Evolutionary conservation across 2,888 invertebrate genomes (phyloP), one percentile per base, ranked within the genome.

Genomic region (Drosophila anomelani): DNA sequence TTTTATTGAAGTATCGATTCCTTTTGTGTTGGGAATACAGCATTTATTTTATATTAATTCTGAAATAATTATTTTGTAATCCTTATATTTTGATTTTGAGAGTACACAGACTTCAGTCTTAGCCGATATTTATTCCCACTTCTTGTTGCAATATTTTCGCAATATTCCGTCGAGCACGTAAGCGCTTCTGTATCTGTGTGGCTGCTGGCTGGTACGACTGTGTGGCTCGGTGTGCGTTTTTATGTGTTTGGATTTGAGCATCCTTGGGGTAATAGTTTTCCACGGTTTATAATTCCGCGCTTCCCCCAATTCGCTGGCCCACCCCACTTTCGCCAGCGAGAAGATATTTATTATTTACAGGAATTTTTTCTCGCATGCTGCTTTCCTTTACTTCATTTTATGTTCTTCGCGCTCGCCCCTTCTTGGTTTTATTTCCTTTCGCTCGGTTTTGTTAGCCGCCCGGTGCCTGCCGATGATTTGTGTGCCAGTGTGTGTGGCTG

Each of bases 201-300:
- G 58, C 57, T 56, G 53, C 55, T 56, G 53, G 51, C 23, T 63
- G 15, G 46, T 55, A 26, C 47, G 38, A 56, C 38, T 69, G 20
- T 49, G 41, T 13, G 58, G 44, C 29, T 39, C 26, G 36, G 64
- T 49, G 51, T 59, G 47, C 66, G 72, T 55, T 51, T 55, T 59
- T 78, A 66, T 77, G 66, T 79, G 73, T 84, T 78, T 81, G 86
- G 84, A 88, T 85, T 88, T 85, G 85, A 88, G 84, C 80, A 85
- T 85, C 85, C 85, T 85, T 88, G 88, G 85, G 86, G 86, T 85
- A 85, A 85, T 85, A 85, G 85, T 85, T 85, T 85, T 88, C 88
- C 88, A 85, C 87, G 88, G 88, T 88, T 85, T 85, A 85, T 85
- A 85, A 85, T 88, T 85, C 85, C 80, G 87, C 80, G 80, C 75